Percentiles rank a stretch among this genome's conserved stretches.
These are phyloP conservation scores for Orycteropus afer DNA, from an alignment of 2,113 vertebrate genomes.

Conservation along the genomic window DNA sequence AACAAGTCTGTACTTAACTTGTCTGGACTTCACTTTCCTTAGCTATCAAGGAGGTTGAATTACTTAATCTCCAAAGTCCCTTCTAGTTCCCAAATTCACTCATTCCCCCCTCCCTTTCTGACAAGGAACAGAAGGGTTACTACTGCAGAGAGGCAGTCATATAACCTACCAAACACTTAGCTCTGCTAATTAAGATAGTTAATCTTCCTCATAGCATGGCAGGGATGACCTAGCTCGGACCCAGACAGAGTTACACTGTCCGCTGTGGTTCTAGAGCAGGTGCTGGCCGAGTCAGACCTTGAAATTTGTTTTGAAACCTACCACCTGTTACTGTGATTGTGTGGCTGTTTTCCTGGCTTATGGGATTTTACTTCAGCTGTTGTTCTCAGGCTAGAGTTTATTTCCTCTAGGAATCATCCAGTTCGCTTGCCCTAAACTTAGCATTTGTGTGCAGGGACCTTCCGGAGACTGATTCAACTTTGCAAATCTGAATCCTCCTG, in stretches of 20 bases:
- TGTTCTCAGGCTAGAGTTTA: slow-evolving; percentile 88
- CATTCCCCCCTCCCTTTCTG: neutral
- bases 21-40: slow-evolving; percentile 19
- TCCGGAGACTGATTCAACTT: slow-evolving; percentile 73
- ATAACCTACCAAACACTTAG: slow-evolving; percentile 26
- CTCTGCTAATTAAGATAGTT: slow-evolving; percentile 65
- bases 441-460: slow-evolving; percentile 70
- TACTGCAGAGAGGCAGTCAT: neutral
- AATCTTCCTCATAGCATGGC: slow-evolving; percentile 72
- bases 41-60: neutral
- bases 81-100: slow-evolving; percentile 41
- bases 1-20: neutral
- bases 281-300: slow-evolving; percentile 87
- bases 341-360: slow-evolving; percentile 89
- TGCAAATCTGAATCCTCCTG: slow-evolving; percentile 21
- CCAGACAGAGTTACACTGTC: slow-evolving; percentile 71
- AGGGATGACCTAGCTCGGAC: slow-evolving; percentile 78
- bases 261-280: slow-evolving; percentile 86
- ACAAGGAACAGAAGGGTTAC: neutral
- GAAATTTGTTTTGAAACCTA: slow-evolving; percentile 89
- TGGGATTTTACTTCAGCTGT: slow-evolving; percentile 89
- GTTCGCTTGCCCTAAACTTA: slow-evolving; percentile 77
- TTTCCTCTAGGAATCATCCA: slow-evolving; percentile 88
- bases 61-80: slow-evolving; percentile 1
- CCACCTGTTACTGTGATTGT: slow-evolving; percentile 91